A percentile compares a stretch with the other conserved stretches of the same genome.
phyloP scores from a whole-genome alignment of 64 coral and sea anemone genomes.

The Astreopora myriophthalma region DNA sequence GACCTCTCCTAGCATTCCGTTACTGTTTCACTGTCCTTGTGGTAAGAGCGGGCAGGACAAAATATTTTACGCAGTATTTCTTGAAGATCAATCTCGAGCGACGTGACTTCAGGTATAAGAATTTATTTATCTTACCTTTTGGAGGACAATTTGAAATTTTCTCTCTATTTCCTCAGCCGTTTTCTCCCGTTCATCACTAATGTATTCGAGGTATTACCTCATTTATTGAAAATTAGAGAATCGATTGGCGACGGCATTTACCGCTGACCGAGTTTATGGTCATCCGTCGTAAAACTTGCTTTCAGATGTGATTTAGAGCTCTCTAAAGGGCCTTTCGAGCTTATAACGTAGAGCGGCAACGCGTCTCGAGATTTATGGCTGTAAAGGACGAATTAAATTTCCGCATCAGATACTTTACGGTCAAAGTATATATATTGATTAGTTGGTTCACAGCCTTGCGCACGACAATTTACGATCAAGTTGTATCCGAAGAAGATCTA shows the following conservation, averaged over 20 bases:
- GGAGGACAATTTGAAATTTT: background rate
- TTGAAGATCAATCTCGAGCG: background rate
- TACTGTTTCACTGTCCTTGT: background rate
- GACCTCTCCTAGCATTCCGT: background rate
- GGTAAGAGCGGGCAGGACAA: background rate
- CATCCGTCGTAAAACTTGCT: background rate
- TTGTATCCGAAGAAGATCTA: no score
- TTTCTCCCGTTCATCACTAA: slow-evolving; percentile 15
- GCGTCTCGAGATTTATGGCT: no score
- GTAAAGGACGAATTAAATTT: no score
- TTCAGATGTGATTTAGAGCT: no score
- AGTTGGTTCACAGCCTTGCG: no score
- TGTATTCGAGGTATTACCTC: slow-evolving; percentile 3
- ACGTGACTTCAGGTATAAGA: background rate
- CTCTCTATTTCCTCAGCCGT: background rate
- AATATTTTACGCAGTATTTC: background rate
- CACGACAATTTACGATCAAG: no score
- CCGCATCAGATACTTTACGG: no score
- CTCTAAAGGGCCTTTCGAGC: no score
- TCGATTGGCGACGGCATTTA: background rate
- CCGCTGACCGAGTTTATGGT: background rate
- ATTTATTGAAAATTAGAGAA: slow-evolving; percentile 25
- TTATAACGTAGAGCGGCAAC: no score
- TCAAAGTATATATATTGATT: no score
- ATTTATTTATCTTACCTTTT: slow-evolving; percentile 6